These are phyloP conservation scores for Homarus americanus DNA, from an alignment of 1,140 invertebrate species.

Conservation along the genomic window DNA sequence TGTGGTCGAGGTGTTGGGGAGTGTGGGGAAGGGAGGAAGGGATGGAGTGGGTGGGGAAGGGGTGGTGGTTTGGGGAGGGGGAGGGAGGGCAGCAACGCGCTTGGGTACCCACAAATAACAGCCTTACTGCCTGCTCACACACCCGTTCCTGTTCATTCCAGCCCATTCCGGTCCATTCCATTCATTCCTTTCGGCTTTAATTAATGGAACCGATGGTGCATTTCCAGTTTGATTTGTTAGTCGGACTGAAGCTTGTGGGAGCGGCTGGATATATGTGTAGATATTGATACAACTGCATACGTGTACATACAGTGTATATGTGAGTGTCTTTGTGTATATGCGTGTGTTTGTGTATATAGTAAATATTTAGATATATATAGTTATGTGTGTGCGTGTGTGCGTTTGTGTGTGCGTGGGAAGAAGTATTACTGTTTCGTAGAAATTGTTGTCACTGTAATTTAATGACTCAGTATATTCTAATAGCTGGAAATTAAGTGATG, in stretches of 20 bases:
- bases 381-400: no score
- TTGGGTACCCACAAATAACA: slow-evolving; percentile 33
- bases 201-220: slow-evolving; percentile 72
- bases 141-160: slow-evolving; percentile 63
- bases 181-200: slow-evolving; percentile 67
- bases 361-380: no score
- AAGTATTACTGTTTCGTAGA: not conserved
- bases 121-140: slow-evolving; percentile 12
- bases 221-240: slow-evolving; percentile 68
- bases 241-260: slow-evolving; percentile 37
- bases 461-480: slow-evolving; percentile 42
- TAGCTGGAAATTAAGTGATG: slow-evolving; percentile 43
- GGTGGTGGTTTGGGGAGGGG: not conserved
- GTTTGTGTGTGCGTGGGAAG: no score
- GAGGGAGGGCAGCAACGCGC: not conserved
- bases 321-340: no score
- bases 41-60: not conserved
- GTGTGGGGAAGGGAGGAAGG: no score
- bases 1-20: no score
- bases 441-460: not conserved
- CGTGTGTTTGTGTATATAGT: no score
- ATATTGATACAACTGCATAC: not conserved
- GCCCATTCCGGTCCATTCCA: slow-evolving; percentile 59
- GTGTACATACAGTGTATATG: not conserved
- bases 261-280: slow-evolving; percentile 12